These are phyloP conservation scores for Danio aesculapii DNA, from an alignment of 2,797 vertebrate genomes.

Conservation along the genomic window DNA sequence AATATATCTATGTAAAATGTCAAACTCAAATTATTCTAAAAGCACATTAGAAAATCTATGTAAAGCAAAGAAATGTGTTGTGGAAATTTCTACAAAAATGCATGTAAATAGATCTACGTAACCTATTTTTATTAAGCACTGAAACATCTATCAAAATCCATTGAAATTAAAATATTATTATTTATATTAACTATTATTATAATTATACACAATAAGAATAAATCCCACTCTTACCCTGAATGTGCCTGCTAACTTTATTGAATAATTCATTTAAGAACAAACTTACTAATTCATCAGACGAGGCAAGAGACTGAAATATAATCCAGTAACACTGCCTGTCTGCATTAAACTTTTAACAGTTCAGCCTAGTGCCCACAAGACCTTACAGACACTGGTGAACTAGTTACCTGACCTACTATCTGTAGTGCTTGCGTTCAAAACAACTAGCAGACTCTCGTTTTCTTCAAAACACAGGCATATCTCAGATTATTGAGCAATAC, in stretches of 20 bases:
- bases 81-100: too few species aligned
- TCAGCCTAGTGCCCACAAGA: not conserved
- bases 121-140: too few species aligned
- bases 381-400: conserved; percentile 5
- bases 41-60: too few species aligned
- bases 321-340: conserved; percentile 7
- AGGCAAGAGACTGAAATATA: conserved; percentile 2
- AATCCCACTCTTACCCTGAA: not conserved
- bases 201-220: not conserved
- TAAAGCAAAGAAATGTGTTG: too few species aligned
- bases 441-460: not conserved
- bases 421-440: conserved; percentile 14
- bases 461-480: conserved; percentile 2
- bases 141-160: too few species aligned
- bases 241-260: not conserved
- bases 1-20: too few species aligned
- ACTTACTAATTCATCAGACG: conserved; percentile 26
- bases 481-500: not conserved
- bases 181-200: not conserved
- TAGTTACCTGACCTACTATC: conserved; percentile 13
- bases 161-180: too few species aligned
- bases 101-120: too few species aligned
- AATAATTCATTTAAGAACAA: not conserved
- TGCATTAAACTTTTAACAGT: conserved; percentile 12
- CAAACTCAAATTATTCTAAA: too few species aligned